These are phyloP conservation scores for Melozone crissalis DNA, from an alignment of 2,113 vertebrate genomes.

Conservation along the genomic window DNA sequence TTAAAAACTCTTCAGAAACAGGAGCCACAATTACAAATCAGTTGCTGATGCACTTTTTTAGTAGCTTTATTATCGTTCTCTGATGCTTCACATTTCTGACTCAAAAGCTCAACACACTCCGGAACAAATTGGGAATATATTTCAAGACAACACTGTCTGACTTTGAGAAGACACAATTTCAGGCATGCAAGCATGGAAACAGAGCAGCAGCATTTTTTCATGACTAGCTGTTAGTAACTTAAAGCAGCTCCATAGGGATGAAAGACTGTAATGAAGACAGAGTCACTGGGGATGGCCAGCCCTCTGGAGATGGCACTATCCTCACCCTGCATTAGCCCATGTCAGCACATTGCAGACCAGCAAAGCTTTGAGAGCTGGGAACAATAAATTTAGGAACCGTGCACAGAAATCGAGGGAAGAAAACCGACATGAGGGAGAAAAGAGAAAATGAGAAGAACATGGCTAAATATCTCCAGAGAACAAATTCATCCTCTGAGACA, in stretches of 20 bases:
- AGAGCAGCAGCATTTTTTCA: neutral
- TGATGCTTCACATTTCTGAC: neutral
- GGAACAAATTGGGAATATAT: neutral
- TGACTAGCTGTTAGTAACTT: neutral
- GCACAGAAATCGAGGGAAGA: neutral
- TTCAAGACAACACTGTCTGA: neutral
- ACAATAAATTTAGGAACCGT: neutral
- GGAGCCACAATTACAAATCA: neutral
- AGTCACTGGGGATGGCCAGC: neutral
- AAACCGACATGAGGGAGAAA: neutral
- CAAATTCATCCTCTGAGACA: neutral
- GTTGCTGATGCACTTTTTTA: neutral
- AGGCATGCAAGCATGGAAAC: neutral
- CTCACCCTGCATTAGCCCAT: neutral
- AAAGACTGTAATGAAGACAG: neutral
- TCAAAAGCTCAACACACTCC: neutral
- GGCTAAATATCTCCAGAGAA: neutral
- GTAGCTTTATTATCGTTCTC: neutral
- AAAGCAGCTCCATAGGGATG: neutral
- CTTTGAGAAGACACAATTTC: conserved; percentile 1
- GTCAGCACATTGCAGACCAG: neutral
- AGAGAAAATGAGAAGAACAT: neutral
- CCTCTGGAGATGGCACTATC: neutral
- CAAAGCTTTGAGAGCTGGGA: neutral
- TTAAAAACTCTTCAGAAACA: neutral